A percentile compares a stretch with the other conserved stretches of the same genome.
phyloP scores from a whole-genome alignment of 2,888 invertebrate genomes.

The Drosophila atripex region DNA sequence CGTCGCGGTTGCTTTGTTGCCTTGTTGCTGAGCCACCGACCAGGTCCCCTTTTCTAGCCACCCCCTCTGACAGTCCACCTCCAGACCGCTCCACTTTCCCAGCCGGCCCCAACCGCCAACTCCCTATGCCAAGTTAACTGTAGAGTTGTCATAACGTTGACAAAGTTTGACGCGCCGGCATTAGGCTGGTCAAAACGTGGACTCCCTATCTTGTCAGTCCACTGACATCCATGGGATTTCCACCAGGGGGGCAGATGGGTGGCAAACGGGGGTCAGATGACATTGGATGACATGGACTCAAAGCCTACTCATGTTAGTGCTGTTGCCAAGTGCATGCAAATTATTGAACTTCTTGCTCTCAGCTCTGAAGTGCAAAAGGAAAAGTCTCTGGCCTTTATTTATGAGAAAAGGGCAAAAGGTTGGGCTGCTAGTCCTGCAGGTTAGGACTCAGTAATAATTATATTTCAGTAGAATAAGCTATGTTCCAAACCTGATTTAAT shows the following conservation, averaged over 20 bases:
- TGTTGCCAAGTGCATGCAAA: slow-evolving; percentile 61
- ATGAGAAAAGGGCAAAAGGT: too few species aligned
- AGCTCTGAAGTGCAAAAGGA: background rate
- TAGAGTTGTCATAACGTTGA: slow-evolving; percentile 71
- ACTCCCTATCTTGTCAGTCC: slow-evolving; percentile 65
- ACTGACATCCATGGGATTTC: slow-evolving; percentile 1
- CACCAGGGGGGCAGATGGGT: background rate
- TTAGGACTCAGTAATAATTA: too few species aligned
- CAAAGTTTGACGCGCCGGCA: slow-evolving; percentile 65
- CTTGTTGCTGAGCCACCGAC: slow-evolving; percentile 55
- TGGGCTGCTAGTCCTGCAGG: too few species aligned
- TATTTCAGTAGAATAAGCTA: too few species aligned
- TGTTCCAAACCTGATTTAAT: background rate
- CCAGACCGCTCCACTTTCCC: background rate
- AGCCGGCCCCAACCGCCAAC: background rate
- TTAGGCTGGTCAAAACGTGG: slow-evolving; percentile 54
- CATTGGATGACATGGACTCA: slow-evolving; percentile 1
- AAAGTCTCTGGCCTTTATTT: background rate
- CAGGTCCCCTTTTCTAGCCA: background rate
- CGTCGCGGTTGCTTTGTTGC: slow-evolving; percentile 50
- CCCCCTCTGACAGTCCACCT: background rate
- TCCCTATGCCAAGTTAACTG: slow-evolving; percentile 53
- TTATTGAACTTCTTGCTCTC: slow-evolving; percentile 49
- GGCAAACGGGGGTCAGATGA: background rate
- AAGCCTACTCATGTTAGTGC: background rate